These are phyloP conservation scores for Onthophagus taurus DNA, from an alignment of 1,140 invertebrate species.

Conservation along the genomic window DNA sequence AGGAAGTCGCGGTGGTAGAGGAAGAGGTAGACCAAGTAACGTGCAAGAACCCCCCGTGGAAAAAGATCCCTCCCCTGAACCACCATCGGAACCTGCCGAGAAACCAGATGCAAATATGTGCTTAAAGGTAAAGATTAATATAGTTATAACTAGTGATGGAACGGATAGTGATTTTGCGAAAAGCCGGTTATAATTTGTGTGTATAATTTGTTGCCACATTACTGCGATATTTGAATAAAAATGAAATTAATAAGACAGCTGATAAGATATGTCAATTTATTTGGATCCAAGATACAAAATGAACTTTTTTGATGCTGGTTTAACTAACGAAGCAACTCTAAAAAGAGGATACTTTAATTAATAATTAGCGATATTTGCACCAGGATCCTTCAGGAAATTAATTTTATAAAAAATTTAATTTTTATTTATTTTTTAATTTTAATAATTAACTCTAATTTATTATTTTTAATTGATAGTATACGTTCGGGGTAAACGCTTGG, in stretches of 20 bases:
- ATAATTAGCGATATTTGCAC: background rate
- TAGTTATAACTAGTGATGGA: no score
- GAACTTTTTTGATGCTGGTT: no score
- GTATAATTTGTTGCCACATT: no score
- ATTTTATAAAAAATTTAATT: slow-evolving; percentile 5
- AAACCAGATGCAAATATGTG: slow-evolving; percentile 78
- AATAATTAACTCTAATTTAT: slow-evolving; percentile 1
- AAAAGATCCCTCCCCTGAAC: slow-evolving; percentile 43
- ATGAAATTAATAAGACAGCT: no score
- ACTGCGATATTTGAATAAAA: no score
- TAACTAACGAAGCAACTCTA: no score
- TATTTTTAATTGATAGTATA: slow-evolving; percentile 46
- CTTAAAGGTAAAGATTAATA: slow-evolving; percentile 55
- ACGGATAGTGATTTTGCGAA: no score
- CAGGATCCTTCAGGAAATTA: no score
- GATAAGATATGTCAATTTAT: no score
- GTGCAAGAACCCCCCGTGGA: slow-evolving; percentile 33
- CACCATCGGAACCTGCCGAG: slow-evolving; percentile 53
- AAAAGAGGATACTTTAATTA: background rate
- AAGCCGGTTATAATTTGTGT: no score
- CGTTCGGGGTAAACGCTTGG: slow-evolving; percentile 77
- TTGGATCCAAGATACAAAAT: no score
- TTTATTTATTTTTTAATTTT: slow-evolving; percentile 7
- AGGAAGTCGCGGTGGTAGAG: slow-evolving; percentile 28
- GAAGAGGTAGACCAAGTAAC: slow-evolving; percentile 25